phyloP scores from a whole-genome alignment of 2,888 invertebrate genomes.

The Tenthredo livida region DNA sequence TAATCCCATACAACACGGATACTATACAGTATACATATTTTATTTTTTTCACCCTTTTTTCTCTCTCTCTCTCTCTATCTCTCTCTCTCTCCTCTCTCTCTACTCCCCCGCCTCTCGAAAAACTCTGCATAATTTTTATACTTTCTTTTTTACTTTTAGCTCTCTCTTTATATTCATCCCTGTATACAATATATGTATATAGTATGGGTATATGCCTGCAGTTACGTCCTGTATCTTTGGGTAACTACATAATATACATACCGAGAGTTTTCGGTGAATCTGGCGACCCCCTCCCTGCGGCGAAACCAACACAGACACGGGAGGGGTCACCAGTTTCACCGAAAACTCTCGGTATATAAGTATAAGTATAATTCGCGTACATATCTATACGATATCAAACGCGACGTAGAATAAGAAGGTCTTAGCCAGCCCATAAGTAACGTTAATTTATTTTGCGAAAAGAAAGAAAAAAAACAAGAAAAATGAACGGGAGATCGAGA shows the following conservation, averaged over 20 bases:
- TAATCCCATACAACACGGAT: constrained; percentile 1
- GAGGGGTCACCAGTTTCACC: too few relatives aligned
- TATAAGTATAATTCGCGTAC: too few relatives aligned
- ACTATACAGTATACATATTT: background rate
- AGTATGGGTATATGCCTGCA: background rate
- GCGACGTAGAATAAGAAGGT: background rate
- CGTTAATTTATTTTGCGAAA: background rate
- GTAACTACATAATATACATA: too few relatives aligned
- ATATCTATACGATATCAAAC: background rate
- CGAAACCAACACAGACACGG: too few relatives aligned
- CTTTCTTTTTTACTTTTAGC: background rate
- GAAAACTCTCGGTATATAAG: too few relatives aligned
- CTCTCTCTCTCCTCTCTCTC: too few relatives aligned
- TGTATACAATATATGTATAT: background rate
- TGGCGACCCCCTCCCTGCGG: too few relatives aligned
- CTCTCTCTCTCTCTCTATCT: too few relatives aligned
- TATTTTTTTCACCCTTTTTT: background rate
- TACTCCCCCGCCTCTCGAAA: background rate
- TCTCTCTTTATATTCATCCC: background rate
- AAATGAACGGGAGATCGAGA: too few relatives aligned
- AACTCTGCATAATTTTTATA: constrained; percentile 30
- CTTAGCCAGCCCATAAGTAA: background rate
- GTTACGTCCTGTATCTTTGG: background rate
- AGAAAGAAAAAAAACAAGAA: background rate
- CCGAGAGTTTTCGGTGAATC: too few relatives aligned